These are phyloP conservation scores for Haemorhous mexicanus DNA, from an alignment of 2,113 vertebrate genomes.

Conservation along the genomic window DNA sequence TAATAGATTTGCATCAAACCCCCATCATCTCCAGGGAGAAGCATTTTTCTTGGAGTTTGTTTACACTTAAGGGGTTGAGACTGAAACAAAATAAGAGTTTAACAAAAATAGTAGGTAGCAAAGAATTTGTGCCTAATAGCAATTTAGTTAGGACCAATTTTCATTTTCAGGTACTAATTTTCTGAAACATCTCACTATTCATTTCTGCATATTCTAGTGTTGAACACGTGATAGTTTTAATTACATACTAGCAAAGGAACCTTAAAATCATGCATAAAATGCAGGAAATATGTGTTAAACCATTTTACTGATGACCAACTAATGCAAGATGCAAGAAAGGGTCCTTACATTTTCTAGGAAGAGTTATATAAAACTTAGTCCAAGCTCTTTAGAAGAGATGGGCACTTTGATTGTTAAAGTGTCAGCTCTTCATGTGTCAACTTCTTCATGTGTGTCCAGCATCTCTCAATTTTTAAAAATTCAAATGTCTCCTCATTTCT, in stretches of 20 bases:
- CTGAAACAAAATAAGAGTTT: background rate
- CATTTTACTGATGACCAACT: background rate
- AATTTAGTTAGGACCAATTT: background rate
- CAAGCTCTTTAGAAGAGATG: background rate
- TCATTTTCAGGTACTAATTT: constrained; percentile 24
- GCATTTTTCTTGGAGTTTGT: background rate
- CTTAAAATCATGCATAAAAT: background rate
- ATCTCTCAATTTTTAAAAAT: background rate
- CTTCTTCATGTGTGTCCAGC: background rate
- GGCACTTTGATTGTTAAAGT: accelerated
- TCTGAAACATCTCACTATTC: background rate
- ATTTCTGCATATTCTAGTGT: background rate
- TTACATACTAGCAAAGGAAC: background rate
- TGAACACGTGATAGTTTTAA: background rate
- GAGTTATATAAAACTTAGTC: background rate
- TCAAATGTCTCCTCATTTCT: background rate
- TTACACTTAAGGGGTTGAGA: background rate
- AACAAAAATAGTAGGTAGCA: background rate
- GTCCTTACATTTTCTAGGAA: background rate
- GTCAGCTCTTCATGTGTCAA: no score
- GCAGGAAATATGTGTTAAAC: background rate
- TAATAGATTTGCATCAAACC: background rate
- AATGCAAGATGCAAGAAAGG: background rate
- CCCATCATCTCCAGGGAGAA: background rate
- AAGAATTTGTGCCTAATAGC: background rate